phyloP scores from a whole-genome alignment of 2,888 invertebrate species.

The Muschampia plurimacula region DNA sequence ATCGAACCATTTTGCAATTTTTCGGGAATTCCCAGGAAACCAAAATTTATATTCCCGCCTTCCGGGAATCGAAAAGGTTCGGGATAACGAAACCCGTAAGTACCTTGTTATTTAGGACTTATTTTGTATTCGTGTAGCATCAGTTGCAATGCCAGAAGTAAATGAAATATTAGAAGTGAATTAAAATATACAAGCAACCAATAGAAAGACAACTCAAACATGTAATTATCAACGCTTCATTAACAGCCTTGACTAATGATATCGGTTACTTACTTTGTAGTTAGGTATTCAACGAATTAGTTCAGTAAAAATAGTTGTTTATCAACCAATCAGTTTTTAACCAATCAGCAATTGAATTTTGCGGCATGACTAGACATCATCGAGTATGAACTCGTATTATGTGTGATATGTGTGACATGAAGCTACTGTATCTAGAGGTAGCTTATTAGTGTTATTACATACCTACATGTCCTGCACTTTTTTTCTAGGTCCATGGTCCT shows the following conservation, averaged over 20 bases:
- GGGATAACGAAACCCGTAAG: no score
- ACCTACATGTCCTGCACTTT: no score
- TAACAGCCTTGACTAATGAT: conserved; percentile 28
- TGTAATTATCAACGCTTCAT: conserved; percentile 19
- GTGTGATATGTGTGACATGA: no score
- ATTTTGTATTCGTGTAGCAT: no score
- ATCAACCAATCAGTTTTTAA: background rate
- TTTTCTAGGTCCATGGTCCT: no score
- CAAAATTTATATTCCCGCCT: no score
- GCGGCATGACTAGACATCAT: background rate
- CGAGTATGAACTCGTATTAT: background rate
- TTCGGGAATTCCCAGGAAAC: no score
- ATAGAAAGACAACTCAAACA: conserved; percentile 26
- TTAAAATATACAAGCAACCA: background rate
- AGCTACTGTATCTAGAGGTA: no score
- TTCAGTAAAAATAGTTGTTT: background rate
- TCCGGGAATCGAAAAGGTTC: no score
- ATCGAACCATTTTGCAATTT: no score
- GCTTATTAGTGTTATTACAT: no score
- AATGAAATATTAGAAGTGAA: background rate
- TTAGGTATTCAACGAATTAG: background rate
- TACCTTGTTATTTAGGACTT: no score
- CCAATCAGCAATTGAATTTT: background rate
- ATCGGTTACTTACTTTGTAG: conserved; percentile 10
- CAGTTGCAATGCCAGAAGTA: conserved; percentile 1